Base-by-base conservation (phyloP, 2,113 vertebrate species). In the Pseudopipra pipra region DNA sequence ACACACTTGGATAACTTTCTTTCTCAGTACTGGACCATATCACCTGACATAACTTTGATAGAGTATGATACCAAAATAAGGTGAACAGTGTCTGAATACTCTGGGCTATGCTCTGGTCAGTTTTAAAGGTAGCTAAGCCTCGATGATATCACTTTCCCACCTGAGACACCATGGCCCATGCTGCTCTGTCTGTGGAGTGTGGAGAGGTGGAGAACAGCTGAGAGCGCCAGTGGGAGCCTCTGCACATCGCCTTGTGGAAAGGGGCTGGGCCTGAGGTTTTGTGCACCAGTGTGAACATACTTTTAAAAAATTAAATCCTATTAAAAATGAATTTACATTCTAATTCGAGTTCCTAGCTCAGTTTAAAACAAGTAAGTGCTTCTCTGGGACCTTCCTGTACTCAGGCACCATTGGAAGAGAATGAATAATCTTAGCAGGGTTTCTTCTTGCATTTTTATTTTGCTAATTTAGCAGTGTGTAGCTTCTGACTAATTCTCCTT, bases 111-210 rank as follows among this genome's bases (percentile, higher is more conserved):
- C 27, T 68, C 39, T 2, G 3, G 18, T 44, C 67, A 44, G 41
- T 68, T 95, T 63, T 67, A 24, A 80, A 92, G n/a, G 82, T 65
- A 71, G 3, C 9, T 55, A 12, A 71, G 41, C 33, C 68, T 54
- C 62, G 46, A 28, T 79, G 27, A 1, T 33, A 27, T 24, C 46
- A 14, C 24, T 76, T 84, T 21, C 37, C 49, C 43, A 82, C 43
- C 9, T 4, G 3, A 43, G 43, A 41, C 1, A 3, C 7, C 1
- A 1, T 8, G 24, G 35, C 27, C 31, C 30, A 25, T 0, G 2
- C 37, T 73, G 31, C 66, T 66, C 17, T 56, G 11, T 17, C 28
- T 44, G 12, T 35, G 71, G 49, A 18, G 5, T 27, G 62, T 49
- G 78, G 44, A 27, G 20, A 55, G 63, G 22, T 24, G 30, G 28